These are phyloP conservation scores for Dione juno DNA, from an alignment of 2,888 invertebrate genomes.

Conservation along the genomic window DNA sequence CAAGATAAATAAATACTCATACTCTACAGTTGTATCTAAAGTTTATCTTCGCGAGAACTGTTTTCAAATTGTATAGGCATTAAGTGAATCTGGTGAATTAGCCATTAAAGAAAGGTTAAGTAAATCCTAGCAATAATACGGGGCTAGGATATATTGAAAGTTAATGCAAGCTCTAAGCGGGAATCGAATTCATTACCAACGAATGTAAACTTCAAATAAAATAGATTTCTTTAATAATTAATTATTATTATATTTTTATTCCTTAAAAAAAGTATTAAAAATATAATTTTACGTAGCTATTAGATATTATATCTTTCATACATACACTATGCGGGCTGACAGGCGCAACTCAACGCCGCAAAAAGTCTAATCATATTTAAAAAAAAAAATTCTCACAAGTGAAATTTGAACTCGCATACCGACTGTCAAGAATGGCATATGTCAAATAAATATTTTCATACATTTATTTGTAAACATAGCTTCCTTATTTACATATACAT, in stretches of 20 bases:
- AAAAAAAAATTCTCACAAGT: background rate
- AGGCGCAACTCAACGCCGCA: background rate
- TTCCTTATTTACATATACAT: conserved; percentile 15
- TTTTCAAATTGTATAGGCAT: background rate
- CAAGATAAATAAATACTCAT: conserved; percentile 50
- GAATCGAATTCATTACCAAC: too few species aligned
- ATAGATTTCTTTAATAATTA: too few species aligned
- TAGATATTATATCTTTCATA: too few species aligned
- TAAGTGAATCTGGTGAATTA: conserved; percentile 1
- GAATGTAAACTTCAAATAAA: too few species aligned
- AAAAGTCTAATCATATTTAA: background rate
- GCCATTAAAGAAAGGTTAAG: background rate
- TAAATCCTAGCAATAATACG: too few species aligned
- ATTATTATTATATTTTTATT: too few species aligned
- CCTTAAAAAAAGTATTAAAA: too few species aligned
- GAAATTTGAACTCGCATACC: background rate
- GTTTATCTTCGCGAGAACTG: conserved; percentile 10
- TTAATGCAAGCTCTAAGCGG: too few species aligned
- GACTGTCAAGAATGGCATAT: background rate
- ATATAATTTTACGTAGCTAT: too few species aligned
- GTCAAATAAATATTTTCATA: background rate
- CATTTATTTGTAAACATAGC: conserved; percentile 6
- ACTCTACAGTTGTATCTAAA: background rate
- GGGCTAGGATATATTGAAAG: too few species aligned
- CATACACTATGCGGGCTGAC: too few species aligned